Base-by-base conservation (phyloP, 1,140 invertebrate genomes). In the Bathynomus jamesi region DNA sequence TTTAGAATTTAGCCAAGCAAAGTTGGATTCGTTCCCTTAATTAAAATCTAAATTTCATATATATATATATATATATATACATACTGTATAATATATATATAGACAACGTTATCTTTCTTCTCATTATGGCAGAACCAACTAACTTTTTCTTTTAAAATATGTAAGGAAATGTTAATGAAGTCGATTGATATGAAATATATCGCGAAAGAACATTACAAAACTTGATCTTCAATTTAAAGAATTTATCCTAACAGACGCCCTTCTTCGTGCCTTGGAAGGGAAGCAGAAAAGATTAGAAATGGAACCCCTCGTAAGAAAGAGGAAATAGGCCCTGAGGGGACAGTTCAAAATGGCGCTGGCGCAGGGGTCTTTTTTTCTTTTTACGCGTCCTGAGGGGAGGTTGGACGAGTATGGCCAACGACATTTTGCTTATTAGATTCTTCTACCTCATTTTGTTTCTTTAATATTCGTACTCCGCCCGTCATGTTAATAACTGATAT, bases 21-120 rank as follows among this genome's bases (percentile, higher is more conserved):
- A 53, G 11, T 53, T 53, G 40, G 40, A 53, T 53, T 53, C 21
- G 40, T 53, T 53, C 21, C 32, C 21, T 11, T 53, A 53, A 53
- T 53, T 53, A 53, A 53, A 53, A 53, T 3, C 13, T 17, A 2
- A 3, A 17, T 17, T 53, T 17, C 21, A 53, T 53, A 53, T 53
- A 53, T 53, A 53, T 53, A 53, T 53, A 53, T 53, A 53, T 53
- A 53, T n/a, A 53, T 53, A 53, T 53, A 53, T 53, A 53, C 21
- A 53, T 53, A 53, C 21, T 53, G 21, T 53, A 53, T 53, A 53
- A 53, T 53, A 53, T 53, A 53, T 53, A 40, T 53, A 53, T 53
- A 53, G 13, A 53, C n/a, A n/a, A n/a, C n/a, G n/a, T n/a, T n/a
- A n/a, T n/a, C n/a, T n/a, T n/a, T n/a, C n/a, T n/a, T n/a, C n/a